Evolutionary conservation across 2,888 invertebrate genomes (phyloP).

Genomic region (Erebia epiphron): DNA sequence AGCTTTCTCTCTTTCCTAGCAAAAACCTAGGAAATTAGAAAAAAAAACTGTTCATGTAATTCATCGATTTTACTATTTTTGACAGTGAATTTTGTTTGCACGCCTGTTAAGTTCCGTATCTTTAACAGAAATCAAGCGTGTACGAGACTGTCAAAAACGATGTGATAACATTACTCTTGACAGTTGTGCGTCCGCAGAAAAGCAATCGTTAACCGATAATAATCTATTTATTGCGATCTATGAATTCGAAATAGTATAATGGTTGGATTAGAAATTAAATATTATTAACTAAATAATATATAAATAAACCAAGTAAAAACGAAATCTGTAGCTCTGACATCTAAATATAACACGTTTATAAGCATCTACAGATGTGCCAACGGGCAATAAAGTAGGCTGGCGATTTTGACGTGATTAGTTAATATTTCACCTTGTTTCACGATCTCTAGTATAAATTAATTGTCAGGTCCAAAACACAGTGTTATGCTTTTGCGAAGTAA

Average conservation of each 20-base stretch:
- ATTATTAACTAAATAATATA: too few species aligned
- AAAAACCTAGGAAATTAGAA: neutral
- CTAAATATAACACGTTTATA: constrained; percentile 2
- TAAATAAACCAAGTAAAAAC: neutral
- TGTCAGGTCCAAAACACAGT: too few species aligned
- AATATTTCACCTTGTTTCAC: neutral
- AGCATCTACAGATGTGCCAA: constrained; percentile 11
- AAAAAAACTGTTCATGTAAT: neutral
- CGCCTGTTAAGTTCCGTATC: neutral
- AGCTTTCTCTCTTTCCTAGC: neutral
- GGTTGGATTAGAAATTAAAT: too few species aligned
- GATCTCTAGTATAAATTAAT: too few species aligned
- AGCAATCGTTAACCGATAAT: neutral
- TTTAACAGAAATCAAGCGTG: neutral
- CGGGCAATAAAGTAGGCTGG: neutral
- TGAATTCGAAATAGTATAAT: too few species aligned
- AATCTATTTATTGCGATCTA: neutral
- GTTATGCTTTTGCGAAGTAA: neutral
- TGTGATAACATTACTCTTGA: neutral
- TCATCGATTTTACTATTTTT: neutral
- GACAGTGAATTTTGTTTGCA: too few species aligned
- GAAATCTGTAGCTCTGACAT: constrained; percentile 8
- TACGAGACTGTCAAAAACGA: neutral
- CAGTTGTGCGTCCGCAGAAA: neutral
- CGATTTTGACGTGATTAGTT: neutral